These are phyloP conservation scores for Mayetiola destructor DNA, from an alignment of 2,888 invertebrate species.

Conservation along the genomic window DNA sequence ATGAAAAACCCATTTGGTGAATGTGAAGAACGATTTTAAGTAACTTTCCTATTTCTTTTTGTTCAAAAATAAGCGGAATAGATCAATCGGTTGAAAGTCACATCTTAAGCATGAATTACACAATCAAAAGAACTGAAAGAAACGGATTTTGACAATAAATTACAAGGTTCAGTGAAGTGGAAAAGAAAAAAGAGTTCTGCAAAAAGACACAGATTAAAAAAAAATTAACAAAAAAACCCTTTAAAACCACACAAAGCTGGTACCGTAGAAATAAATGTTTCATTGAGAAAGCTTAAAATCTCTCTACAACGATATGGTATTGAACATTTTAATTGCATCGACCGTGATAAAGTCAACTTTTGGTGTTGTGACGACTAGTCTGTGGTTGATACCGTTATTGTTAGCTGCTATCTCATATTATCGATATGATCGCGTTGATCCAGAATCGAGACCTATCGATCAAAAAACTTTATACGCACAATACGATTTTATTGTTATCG, in stretches of 20 bases:
- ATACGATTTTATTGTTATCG: constrained; percentile 73
- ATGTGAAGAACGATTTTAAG: too few species aligned
- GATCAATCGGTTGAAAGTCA: too few species aligned
- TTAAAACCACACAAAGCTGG: background rate
- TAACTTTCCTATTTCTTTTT: too few species aligned
- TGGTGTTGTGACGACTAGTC: constrained; percentile 57
- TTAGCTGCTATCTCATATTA: constrained; percentile 69
- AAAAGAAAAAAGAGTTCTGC: background rate
- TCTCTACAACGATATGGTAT: constrained; percentile 41
- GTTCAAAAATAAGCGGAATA: too few species aligned
- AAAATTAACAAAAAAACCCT: too few species aligned
- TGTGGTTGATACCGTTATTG: constrained; percentile 72
- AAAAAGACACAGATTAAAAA: background rate
- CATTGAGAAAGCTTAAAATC: background rate
- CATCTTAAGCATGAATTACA: too few species aligned
- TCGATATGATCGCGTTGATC: constrained; percentile 66
- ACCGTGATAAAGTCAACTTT: constrained; percentile 60
- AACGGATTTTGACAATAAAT: too few species aligned
- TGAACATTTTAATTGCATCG: constrained; percentile 60
- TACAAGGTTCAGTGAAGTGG: too few species aligned
- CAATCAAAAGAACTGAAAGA: too few species aligned
- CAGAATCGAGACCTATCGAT: constrained; percentile 61
- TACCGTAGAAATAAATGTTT: background rate
- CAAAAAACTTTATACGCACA: constrained; percentile 51
- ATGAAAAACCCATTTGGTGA: too few species aligned